Base-by-base conservation (phyloP, 1,140 invertebrate genomes). In the Prorops nasuta region DNA sequence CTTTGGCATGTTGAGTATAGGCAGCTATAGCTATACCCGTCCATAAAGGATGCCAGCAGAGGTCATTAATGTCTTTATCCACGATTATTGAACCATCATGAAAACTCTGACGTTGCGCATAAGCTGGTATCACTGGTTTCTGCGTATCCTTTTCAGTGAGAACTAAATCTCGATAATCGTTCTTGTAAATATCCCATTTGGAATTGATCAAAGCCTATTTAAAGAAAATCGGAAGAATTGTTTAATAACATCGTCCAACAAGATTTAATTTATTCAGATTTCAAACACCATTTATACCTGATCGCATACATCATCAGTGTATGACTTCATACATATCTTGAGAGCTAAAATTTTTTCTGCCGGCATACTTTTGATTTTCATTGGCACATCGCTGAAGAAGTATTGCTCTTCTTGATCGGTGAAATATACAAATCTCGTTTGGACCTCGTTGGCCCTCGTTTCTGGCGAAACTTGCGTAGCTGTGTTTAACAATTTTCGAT, bases 41-140 rank as follows among this genome's bases (percentile, higher is more conserved):
- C 74, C 81, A 81, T 58, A 82, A 79, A 1, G 84, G 85, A 76
- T 89, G 86, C 84, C 87, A 90, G 36, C 77, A 76, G 7, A 81
- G 75, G 56, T 80, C 77, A n/a, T 83, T 82, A 41, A 90, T 82
- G 58, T 82, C 82, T 66, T 84, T 85, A 47, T 81, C 77, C 64
- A 79, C 80, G 34, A 72, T 79, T 12, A 79, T 71, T 61, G 79
- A 80, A 12, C 82, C 79, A 58, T 86, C 82, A 34, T 80, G 80
- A 58, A 86, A 86, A 55, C 80, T 83, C 54, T 82, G 75, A 57
- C 82, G 82, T 58, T 86, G 83, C 39, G 78, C 70, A 64, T 83
- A 84, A 8, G 64, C 64, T 65, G 78, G 75, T 55, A 54, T 46
- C 31, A 64, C 35, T 8, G 62, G 58, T 36, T 66, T 57, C 56